A percentile compares a stretch with the other conserved stretches of the same genome.
phyloP scores from a whole-genome alignment of 2,113 vertebrate genomes.

The Phasianus colchicus region DNA sequence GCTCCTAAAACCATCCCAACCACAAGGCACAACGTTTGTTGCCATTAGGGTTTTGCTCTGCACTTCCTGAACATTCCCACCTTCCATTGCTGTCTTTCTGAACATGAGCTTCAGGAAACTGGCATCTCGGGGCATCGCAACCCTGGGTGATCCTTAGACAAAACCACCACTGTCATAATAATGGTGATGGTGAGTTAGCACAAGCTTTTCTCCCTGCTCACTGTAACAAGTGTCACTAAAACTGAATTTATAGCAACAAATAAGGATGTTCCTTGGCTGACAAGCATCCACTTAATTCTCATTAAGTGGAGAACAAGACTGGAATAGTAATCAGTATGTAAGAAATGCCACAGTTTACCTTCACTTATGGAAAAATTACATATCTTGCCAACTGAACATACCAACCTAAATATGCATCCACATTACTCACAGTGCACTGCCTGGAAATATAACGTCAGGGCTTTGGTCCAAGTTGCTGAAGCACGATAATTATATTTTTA shows the following conservation, averaged over 20 bases:
- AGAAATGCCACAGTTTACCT: conserved; percentile 63
- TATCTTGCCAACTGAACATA: conserved; percentile 68
- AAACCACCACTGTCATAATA: neutral
- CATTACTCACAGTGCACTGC: conserved; percentile 52
- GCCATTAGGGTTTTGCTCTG: neutral
- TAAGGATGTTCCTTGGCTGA: conserved; percentile 50
- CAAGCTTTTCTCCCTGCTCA: conserved; percentile 11
- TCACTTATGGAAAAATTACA: conserved; percentile 50
- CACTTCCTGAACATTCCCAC: neutral
- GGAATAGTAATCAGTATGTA: conserved; percentile 44
- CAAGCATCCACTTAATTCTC: conserved; percentile 59
- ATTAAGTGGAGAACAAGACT: conserved; percentile 34
- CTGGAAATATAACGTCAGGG: conserved; percentile 45
- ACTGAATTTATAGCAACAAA: conserved; percentile 39
- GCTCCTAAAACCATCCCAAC: neutral
- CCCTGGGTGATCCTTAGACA: neutral
- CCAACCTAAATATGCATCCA: conserved; percentile 55
- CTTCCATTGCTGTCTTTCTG: neutral
- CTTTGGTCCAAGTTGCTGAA: conserved; percentile 74
- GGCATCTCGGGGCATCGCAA: neutral
- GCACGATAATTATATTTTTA: conserved; percentile 68
- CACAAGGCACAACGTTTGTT: neutral
- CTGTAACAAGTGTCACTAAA: conserved; percentile 17
- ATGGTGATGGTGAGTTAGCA: neutral
- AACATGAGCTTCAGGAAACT: neutral